Conservation (phyloP, 2,888 invertebrate genomes). For the Amorpha juglandis region DNA sequence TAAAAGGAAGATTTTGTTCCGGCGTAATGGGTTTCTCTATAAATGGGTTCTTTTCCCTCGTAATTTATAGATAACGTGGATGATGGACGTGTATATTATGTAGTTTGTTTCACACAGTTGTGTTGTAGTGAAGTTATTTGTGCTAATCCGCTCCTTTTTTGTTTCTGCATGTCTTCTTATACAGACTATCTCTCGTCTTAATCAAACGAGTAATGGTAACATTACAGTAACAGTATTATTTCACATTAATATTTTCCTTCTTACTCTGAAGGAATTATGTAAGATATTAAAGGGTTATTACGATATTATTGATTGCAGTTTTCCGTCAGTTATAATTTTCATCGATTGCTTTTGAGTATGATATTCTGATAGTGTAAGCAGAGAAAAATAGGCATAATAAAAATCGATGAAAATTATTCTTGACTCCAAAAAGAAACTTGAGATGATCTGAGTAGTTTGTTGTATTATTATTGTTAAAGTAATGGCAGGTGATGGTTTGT, state of each 20-base stretch:
- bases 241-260: too few relatives aligned
- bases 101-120: neutral
- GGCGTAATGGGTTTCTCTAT: slow-evolving; percentile 33
- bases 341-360: neutral
- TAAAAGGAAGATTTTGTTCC: slow-evolving; percentile 33
- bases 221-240: too few relatives aligned
- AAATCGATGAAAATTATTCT: too few relatives aligned
- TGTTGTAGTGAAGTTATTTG: slow-evolving; percentile 1
- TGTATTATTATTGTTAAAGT: neutral
- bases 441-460: neutral
- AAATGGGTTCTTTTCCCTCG: slow-evolving; percentile 30
- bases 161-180: neutral
- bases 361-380: too few relatives aligned
- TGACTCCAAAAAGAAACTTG: neutral
- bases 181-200: neutral
- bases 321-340: too few relatives aligned
- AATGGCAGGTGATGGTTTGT: slow-evolving; percentile 1
- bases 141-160: neutral
- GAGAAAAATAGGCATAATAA: too few relatives aligned
- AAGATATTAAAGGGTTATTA: too few relatives aligned
- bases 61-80: slow-evolving; percentile 16
- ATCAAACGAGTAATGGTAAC: neutral
- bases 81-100: neutral
- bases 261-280: too few relatives aligned
- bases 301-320: too few relatives aligned